A percentile compares a stretch with the other conserved stretches of the same genome.
Evolutionary conservation across 2,113 vertebrate species (phyloP).

Genomic region (Carlito syrichta): DNA sequence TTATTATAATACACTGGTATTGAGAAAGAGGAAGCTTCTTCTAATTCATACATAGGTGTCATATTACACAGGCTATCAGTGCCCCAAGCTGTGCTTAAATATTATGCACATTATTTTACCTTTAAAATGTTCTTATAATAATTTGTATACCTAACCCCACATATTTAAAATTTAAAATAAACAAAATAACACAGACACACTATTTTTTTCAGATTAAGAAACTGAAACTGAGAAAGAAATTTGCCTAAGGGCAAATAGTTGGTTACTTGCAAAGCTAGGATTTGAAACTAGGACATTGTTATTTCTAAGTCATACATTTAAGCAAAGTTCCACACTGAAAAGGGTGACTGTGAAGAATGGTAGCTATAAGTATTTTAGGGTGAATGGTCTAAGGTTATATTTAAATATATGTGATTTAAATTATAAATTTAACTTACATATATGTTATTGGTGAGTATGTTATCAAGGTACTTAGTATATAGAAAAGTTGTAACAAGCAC

Average conservation of each 20-base stretch:
- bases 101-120: background rate
- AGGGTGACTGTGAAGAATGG: background rate
- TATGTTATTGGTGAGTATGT: no score
- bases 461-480: background rate
- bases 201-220: background rate
- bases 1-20: background rate
- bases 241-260: background rate
- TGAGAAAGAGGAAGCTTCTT: background rate
- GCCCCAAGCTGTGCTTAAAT: background rate
- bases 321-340: background rate
- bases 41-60: background rate
- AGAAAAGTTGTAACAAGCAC: background rate
- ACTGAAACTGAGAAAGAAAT: background rate
- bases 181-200: no score
- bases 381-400: background rate
- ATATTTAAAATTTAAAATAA: no score
- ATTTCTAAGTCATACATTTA: background rate
- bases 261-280: background rate
- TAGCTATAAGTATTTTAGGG: background rate
- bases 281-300: background rate
- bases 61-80: background rate
- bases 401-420: no score
- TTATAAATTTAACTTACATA: no score
- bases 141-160: no score
- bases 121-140: background rate